Conservation (phyloP, 2,888 invertebrate genomes). For the Caenorhabditis plicata region DNA sequence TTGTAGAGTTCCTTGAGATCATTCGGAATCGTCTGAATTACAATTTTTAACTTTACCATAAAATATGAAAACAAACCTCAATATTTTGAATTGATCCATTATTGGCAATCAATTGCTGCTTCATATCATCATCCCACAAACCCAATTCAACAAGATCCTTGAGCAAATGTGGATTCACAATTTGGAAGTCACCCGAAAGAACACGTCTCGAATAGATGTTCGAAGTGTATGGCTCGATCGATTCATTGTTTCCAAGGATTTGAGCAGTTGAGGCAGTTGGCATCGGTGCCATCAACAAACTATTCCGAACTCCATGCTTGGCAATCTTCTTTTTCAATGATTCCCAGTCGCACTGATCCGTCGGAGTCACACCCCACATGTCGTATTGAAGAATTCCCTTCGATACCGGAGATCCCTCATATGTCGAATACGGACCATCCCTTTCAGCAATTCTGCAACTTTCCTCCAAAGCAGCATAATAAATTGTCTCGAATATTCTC, state of each 20-base stretch:
- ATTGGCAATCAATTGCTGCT: conserved; percentile 85
- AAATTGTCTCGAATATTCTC: conserved; percentile 95
- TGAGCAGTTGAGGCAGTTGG: conserved; percentile 98
- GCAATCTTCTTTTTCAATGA: conserved; percentile 81
- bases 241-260: conserved; percentile 97
- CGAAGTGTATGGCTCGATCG: conserved; percentile 95
- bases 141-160: conserved; percentile 86
- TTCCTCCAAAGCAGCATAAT: conserved; percentile 92
- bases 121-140: conserved; percentile 93
- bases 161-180: conserved; percentile 92
- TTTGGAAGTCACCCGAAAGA: conserved; percentile 76
- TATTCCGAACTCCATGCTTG: conserved; percentile 86
- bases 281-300: conserved; percentile 91
- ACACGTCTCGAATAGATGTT: conserved; percentile 93
- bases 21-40: conserved; percentile 51
- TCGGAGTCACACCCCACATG: conserved; percentile 84
- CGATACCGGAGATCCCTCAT: conserved; percentile 86
- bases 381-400: conserved; percentile 94
- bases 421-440: conserved; percentile 80
- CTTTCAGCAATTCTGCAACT: conserved; percentile 88
- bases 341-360: conserved; percentile 80
- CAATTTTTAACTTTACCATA: not conserved
- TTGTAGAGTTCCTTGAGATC: conserved; percentile 69
- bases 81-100: conserved; percentile 83
- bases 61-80: conserved; percentile 21